Evolutionary conservation across 1,140 invertebrate species (phyloP).

Genomic region (Plodia interpunctella): DNA sequence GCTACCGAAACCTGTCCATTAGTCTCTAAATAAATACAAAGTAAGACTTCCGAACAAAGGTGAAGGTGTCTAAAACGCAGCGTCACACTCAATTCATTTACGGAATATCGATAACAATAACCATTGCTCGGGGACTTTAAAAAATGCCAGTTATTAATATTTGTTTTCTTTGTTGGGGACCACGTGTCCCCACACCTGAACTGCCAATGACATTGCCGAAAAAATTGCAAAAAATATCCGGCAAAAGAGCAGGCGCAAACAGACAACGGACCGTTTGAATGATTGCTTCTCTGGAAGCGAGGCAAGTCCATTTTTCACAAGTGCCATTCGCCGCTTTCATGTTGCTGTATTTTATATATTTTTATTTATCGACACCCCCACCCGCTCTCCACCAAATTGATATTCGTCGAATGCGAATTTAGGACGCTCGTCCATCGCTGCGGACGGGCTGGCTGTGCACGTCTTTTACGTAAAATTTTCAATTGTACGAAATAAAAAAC

Average conservation of each 20-base stretch:
- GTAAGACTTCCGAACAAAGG: slow-evolving; percentile 39
- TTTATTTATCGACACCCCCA: slow-evolving; percentile 67
- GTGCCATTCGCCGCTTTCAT: slow-evolving; percentile 75
- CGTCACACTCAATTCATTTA: slow-evolving; percentile 74
- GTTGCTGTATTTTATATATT: slow-evolving; percentile 73
- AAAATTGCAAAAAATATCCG: slow-evolving; percentile 69
- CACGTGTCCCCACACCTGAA: slow-evolving; percentile 73
- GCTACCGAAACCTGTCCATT: slow-evolving; percentile 67
- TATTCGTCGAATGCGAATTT: slow-evolving; percentile 72
- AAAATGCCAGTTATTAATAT: slow-evolving; percentile 75
- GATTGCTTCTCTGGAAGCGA: slow-evolving; percentile 76
- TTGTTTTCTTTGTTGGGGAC: slow-evolving; percentile 67
- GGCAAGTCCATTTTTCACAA: slow-evolving; percentile 76
- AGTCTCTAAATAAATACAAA: slow-evolving; percentile 69
- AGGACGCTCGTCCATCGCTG: slow-evolving; percentile 21
- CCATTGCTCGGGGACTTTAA: slow-evolving; percentile 66
- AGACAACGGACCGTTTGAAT: slow-evolving; percentile 75
- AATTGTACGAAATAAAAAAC: no score
- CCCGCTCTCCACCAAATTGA: slow-evolving; percentile 63
- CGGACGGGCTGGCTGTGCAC: not conserved
- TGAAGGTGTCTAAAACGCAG: slow-evolving; percentile 57
- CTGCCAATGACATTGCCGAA: slow-evolving; percentile 69
- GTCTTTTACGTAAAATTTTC: no score
- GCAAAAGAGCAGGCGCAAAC: slow-evolving; percentile 73
- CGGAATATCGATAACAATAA: slow-evolving; percentile 75